Percentiles rank a stretch among this genome's conserved stretches.
Conservation (phyloP, 2,797 vertebrate species). For the Pteropus rufus region DNA sequence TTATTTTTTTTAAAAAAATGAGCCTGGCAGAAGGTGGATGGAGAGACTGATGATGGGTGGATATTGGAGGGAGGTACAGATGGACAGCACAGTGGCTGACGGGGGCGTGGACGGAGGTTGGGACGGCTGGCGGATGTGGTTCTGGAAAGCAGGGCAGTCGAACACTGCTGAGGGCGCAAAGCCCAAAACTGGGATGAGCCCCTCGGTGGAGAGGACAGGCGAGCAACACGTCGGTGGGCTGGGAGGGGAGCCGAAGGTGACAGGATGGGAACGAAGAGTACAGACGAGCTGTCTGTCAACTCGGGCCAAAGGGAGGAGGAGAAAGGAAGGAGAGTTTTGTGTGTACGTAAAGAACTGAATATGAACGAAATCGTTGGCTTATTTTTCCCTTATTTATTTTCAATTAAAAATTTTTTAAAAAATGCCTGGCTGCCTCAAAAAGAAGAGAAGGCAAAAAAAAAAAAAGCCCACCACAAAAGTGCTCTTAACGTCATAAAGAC, state of each 20-base stretch:
- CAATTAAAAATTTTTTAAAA: background rate
- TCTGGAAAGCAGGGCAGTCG: background rate
- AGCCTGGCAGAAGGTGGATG: background rate
- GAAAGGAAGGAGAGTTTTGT: background rate
- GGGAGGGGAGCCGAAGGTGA: background rate
- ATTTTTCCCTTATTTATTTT: background rate
- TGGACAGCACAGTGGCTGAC: background rate
- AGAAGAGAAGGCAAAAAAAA: background rate
- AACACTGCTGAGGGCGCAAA: background rate
- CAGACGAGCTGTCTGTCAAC: background rate
- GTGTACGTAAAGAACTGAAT: background rate
- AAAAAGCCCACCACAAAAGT: no score
- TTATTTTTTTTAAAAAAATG: background rate
- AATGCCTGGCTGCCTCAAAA: background rate
- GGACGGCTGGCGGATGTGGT: background rate
- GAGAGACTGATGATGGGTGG: background rate
- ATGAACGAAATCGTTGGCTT: background rate
- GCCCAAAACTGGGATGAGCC: background rate
- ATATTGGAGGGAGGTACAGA: background rate
- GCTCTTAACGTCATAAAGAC: no score
- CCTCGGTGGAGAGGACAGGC: background rate
- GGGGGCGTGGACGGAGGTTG: background rate
- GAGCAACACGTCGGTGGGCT: background rate
- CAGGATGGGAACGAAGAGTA: background rate
- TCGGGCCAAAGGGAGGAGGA: background rate